Percentiles rank a stretch among this genome's conserved stretches.
Conservation (phyloP, 2,113 vertebrate genomes). For the Alethe diademata region DNA sequence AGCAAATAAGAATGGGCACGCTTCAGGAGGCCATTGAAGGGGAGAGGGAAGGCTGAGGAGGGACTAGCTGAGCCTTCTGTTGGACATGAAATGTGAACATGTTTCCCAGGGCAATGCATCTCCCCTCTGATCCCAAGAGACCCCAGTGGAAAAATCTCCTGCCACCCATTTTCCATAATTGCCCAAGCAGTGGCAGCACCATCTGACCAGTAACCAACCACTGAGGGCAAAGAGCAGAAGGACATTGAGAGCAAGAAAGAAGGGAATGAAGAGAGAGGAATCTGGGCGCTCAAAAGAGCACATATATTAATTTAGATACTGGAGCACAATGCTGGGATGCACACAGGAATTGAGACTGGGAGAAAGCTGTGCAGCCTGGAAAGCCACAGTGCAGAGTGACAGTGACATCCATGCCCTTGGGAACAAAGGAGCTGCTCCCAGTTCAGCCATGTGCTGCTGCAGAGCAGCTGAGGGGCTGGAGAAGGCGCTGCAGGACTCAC, state of each 20-base stretch:
- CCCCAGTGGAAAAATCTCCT: neutral
- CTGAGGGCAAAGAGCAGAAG: neutral
- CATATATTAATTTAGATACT: neutral
- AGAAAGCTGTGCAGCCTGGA: neutral
- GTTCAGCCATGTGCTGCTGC: neutral
- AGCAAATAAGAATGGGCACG: neutral
- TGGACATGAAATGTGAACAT: neutral
- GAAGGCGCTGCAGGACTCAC: neutral
- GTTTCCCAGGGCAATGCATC: neutral
- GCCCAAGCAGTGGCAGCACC: neutral
- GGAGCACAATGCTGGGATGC: neutral
- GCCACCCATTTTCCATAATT: neutral
- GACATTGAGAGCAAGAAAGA: neutral
- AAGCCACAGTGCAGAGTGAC: neutral
- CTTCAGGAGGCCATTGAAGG: neutral
- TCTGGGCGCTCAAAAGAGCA: neutral
- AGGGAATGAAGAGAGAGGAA: neutral
- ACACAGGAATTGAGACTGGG: neutral
- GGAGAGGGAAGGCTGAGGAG: neutral
- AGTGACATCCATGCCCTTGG: neutral
- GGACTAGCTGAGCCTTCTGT: neutral
- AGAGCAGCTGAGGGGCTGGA: conserved; percentile 5
- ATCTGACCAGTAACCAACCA: neutral
- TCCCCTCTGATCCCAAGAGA: neutral
- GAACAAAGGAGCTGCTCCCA: neutral